phyloP scores from a whole-genome alignment of 2,797 vertebrate genomes.

The Lithobates sylvaticus region DNA sequence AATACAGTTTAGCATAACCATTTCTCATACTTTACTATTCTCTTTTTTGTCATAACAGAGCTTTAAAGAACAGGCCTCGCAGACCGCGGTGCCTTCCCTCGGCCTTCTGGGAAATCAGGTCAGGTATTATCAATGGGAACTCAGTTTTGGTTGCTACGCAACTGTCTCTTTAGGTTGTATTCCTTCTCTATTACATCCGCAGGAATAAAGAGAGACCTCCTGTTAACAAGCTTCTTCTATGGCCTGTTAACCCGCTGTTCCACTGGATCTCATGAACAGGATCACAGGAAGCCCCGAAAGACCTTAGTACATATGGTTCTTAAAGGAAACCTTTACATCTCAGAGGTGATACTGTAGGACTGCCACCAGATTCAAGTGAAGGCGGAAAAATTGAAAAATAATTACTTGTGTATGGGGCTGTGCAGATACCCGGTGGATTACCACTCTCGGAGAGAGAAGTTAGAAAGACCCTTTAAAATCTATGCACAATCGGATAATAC shows the following conservation, averaged over 20 bases:
- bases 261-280: background rate
- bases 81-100: constrained; percentile 26
- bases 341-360: too few species aligned
- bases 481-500: too few species aligned
- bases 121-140: constrained; percentile 45
- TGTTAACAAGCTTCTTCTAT: constrained; percentile 50
- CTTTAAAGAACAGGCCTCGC: constrained; percentile 2
- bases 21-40: constrained; percentile 1
- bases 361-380: background rate
- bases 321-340: background rate
- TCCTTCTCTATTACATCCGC: constrained; percentile 64
- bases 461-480: too few species aligned
- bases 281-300: constrained; percentile 3
- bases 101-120: constrained; percentile 60
- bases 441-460: background rate
- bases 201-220: constrained; percentile 47
- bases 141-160: constrained; percentile 67
- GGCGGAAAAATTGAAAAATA: background rate
- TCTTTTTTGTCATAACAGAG: background rate
- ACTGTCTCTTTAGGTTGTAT: constrained; percentile 64
- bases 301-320: background rate
- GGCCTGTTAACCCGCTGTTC: constrained; percentile 37
- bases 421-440: background rate
- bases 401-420: background rate
- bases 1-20: background rate